Conservation (phyloP, 2,113 vertebrate genomes). For the Ciconia maguari region DNA sequence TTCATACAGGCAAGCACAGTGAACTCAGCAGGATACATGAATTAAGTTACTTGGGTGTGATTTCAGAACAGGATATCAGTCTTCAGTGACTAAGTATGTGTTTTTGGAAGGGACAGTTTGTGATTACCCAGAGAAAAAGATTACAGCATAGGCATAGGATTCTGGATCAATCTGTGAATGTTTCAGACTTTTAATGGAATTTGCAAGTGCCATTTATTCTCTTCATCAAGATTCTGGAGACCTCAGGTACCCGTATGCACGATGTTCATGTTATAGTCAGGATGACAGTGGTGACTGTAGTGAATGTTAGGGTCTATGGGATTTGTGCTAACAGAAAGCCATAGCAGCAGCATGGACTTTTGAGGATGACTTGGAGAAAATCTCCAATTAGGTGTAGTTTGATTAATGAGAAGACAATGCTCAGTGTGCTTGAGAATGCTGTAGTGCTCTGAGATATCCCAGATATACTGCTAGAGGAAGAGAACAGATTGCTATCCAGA, state of each 20-base stretch:
- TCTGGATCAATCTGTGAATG: background rate
- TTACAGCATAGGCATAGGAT: background rate
- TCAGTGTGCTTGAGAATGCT: background rate
- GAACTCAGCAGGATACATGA: background rate
- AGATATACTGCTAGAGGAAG: background rate
- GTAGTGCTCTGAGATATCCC: background rate
- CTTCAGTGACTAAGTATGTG: background rate
- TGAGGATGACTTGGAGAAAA: background rate
- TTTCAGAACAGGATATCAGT: background rate
- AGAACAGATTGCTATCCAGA: background rate
- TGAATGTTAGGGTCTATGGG: background rate
- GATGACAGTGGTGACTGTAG: background rate
- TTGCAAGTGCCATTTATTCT: background rate
- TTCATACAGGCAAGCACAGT: background rate
- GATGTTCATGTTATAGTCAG: background rate
- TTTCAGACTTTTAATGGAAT: background rate
- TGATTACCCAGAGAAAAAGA: background rate
- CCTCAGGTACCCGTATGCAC: accelerated
- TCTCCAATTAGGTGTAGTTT: background rate
- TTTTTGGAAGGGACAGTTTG: background rate
- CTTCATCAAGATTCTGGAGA: background rate
- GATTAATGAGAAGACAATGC: background rate
- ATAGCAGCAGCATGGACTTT: background rate
- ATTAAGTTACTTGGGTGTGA: background rate
- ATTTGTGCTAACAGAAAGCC: background rate